Evolutionary conservation across 64 coral and sea anemone species (phyloP), one percentile per base, ranked within the genome.

Genomic region (Cladopsammia gracilis): DNA sequence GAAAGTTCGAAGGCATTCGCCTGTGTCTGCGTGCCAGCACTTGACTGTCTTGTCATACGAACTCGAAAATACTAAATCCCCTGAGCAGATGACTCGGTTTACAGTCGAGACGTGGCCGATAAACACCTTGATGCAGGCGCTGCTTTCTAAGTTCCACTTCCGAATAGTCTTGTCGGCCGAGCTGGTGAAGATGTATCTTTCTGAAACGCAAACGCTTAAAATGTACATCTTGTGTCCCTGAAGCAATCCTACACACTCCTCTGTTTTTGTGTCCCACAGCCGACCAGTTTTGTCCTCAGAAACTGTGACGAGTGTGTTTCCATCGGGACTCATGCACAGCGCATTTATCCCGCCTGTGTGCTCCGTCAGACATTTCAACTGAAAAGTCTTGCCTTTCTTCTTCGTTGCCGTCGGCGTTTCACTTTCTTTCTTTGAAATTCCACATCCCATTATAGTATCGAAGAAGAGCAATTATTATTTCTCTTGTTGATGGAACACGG

Each of bases 261-360:
- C 98, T 46, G 77, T 96, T 66, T 87, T 91, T 44, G 95, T 99
- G 45, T 99, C 98, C 98, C 98, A 99, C 24, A 99, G 91, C 10
- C 94, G 77, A n/a, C 87, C 98, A 6, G 94, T 94, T 82, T 86
- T 93, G 52, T 99, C 98, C 49, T 99, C 98, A 14, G 94, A 96
- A 62, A 94, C 94, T 12, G 98, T 96, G 25, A 94, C 88, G 19
- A 99, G 57, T 0, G 88, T 99, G 51, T 71, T 96, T 50, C 94
- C 88, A 80, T 95, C 98, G 23, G 90, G 88, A 59, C 91, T 94
- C 73, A 96, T 66, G 58, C 94, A 96, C 44, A 99, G 88, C 10
- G 91, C 87, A 78, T 99, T 99, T 64, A 99, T 99, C 5, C 87
- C 88, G 14, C 71, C 94, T 10, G 64, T 18, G 76, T 99, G 98